Evolutionary conservation across 1,140 invertebrate genomes (phyloP).

Genomic region (Halotydeus destructor): DNA sequence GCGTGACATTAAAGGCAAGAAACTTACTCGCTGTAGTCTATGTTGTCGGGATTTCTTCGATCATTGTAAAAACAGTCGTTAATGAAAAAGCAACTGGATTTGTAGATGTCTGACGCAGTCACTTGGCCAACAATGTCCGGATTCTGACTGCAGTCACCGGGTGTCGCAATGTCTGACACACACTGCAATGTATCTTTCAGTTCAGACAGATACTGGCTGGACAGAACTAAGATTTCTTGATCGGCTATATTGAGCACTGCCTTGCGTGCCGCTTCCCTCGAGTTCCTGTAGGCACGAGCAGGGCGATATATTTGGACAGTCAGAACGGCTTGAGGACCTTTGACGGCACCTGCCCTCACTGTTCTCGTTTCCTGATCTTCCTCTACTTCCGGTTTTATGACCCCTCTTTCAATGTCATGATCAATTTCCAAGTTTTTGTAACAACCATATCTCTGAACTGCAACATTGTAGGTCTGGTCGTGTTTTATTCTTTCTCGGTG

Average conservation of each 20-base stretch:
- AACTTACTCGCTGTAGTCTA: slow-evolving; percentile 36
- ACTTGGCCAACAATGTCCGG: slow-evolving; percentile 25
- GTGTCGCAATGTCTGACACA: slow-evolving; percentile 35
- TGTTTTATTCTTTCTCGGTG: no score
- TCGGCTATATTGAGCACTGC: slow-evolving; percentile 10
- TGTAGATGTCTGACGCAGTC: slow-evolving; percentile 36
- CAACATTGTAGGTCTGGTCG: no score
- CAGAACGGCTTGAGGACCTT: slow-evolving; percentile 12
- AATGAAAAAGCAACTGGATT: slow-evolving; percentile 53
- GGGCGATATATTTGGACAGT: slow-evolving; percentile 16
- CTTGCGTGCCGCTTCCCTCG: neutral
- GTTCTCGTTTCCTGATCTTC: no score
- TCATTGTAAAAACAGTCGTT: slow-evolving; percentile 58
- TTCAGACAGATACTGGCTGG: slow-evolving; percentile 36
- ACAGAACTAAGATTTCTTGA: slow-evolving; percentile 36
- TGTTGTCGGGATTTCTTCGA: slow-evolving; percentile 30
- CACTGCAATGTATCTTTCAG: slow-evolving; percentile 44
- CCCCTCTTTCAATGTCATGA: no score
- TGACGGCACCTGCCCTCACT: no score
- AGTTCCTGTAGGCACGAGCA: neutral
- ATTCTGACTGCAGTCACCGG: slow-evolving; percentile 37
- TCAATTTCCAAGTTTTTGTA: no score
- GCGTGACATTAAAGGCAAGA: neutral
- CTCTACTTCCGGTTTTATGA: no score
- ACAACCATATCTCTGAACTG: no score